These are phyloP conservation scores for Pteronotus mesoamericanus DNA, from an alignment of 2,797 vertebrate genomes.

Conservation along the genomic window DNA sequence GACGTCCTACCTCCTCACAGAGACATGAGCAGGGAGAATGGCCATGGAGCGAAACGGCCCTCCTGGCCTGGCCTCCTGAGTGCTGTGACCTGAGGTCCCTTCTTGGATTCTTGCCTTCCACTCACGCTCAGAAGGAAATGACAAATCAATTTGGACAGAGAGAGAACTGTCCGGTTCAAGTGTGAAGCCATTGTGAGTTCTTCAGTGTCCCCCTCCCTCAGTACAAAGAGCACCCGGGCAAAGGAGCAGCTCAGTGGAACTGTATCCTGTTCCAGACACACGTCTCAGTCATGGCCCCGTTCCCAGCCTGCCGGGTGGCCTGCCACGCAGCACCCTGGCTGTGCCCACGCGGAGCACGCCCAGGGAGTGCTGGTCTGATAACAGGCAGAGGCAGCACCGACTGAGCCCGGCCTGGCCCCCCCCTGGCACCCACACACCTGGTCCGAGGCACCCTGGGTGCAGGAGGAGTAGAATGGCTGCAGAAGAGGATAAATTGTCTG, in stretches of 20 bases:
- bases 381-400: neutral
- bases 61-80: neutral
- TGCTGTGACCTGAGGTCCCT: neutral
- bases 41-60: neutral
- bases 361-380: neutral
- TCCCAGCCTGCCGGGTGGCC: neutral
- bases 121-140: constrained; percentile 14
- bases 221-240: neutral
- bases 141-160: constrained; percentile 43
- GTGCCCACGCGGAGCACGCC: rapidly evolving
- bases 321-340: neutral
- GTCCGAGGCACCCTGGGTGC: neutral
- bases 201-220: neutral
- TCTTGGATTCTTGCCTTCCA: neutral
- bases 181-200: neutral
- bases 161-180: neutral
- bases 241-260: neutral
- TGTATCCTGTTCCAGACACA: neutral
- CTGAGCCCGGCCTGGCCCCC: neutral
- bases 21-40: neutral
- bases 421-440: neutral
- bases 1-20: neutral
- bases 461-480: neutral
- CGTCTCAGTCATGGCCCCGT: neutral
- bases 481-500: neutral